Conservation (phyloP, 1,140 invertebrate genomes). For the Temnothorax nylanderi region DNA sequence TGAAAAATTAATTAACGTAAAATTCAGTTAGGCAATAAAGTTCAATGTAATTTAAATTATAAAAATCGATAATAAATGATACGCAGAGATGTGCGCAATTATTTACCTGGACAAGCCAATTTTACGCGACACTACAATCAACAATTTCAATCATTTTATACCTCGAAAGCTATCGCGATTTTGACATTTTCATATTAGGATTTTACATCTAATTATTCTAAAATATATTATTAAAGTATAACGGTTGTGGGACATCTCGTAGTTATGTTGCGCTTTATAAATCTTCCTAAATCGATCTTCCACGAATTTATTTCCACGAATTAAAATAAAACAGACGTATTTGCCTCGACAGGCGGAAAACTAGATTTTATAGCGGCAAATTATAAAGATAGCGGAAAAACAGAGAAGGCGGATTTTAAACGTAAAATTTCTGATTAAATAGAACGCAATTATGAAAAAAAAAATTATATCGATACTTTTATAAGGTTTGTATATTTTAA, state of each 20-base stretch:
- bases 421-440: background rate
- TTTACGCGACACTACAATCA: too few relatives aligned
- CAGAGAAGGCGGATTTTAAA: background rate
- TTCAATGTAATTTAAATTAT: background rate
- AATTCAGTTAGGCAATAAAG: background rate
- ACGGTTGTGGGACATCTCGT: background rate
- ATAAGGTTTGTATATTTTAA: background rate
- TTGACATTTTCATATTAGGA: background rate
- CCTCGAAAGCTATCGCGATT: background rate
- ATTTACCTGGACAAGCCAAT: background rate
- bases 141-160: background rate
- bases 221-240: background rate
- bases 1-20: background rate
- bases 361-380: background rate
- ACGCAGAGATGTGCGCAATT: background rate
- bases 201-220: background rate
- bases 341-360: slow-evolving; percentile 22
- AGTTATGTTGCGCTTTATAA: background rate
- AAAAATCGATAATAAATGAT: background rate
- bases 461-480: background rate
- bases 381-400: background rate
- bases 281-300: background rate
- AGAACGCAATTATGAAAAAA: background rate
- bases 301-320: background rate
- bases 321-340: background rate